Evolutionary conservation across 1,140 invertebrate species (phyloP).

Genomic region (Tigriopus japonicus): DNA sequence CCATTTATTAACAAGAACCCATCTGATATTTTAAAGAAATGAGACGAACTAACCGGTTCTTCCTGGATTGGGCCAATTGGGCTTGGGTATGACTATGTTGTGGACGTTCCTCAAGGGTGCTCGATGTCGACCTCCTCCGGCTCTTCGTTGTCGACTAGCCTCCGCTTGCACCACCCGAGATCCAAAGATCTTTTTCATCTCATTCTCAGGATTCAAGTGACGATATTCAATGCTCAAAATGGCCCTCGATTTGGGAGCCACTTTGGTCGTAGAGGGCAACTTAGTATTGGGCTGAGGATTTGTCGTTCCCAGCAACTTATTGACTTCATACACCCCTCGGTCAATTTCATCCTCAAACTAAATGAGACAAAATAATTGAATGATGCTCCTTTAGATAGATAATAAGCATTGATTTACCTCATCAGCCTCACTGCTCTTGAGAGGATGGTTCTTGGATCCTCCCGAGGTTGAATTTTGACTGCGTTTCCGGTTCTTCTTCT

Average conservation of each 20-base stretch:
- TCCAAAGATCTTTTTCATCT: conserved; percentile 66
- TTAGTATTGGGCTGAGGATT: conserved; percentile 11
- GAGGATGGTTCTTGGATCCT: no score
- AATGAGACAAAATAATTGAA: no score
- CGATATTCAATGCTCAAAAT: conserved; percentile 41
- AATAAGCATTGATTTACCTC: no score
- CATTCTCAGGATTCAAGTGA: conserved; percentile 59
- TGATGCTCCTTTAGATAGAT: no score
- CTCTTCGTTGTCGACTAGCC: conserved; percentile 23
- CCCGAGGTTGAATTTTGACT: neutral
- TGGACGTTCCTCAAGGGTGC: neutral
- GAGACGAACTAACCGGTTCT: conserved; percentile 34
- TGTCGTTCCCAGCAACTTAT: neutral
- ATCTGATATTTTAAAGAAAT: no score
- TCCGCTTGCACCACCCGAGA: conserved; percentile 50
- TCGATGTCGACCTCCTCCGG: neutral
- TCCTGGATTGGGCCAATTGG: conserved; percentile 41
- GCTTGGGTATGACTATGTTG: conserved; percentile 43
- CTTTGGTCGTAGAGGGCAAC: neutral
- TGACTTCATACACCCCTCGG: neutral
- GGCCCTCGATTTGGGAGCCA: conserved; percentile 10
- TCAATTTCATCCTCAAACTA: no score
- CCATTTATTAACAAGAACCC: no score
- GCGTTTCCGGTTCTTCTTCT: conserved; percentile 39
- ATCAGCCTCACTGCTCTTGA: no score